Percentiles rank a stretch among this genome's conserved stretches.
phyloP scores from a whole-genome alignment of 2,113 vertebrate species.

The Tragelaphus scriptus region DNA sequence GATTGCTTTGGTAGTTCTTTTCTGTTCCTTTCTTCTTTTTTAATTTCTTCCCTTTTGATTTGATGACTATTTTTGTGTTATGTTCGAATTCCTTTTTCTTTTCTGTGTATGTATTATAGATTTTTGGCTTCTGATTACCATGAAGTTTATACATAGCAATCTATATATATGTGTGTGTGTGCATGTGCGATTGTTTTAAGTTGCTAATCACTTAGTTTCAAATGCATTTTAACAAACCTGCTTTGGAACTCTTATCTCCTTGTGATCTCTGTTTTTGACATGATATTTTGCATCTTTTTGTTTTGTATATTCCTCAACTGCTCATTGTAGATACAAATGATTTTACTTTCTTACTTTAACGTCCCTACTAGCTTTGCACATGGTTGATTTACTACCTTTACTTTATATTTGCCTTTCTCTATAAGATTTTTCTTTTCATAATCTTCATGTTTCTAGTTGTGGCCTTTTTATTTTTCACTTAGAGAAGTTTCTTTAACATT shows the following conservation, averaged over 20 bases:
- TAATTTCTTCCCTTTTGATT: not conserved
- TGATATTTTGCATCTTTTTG: not conserved
- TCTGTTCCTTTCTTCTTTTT: not conserved
- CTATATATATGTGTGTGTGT: not conserved
- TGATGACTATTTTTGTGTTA: not conserved
- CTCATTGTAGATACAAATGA: not conserved
- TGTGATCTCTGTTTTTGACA: not conserved
- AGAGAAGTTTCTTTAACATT: not conserved
- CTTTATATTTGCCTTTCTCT: not conserved
- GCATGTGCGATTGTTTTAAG: not conserved
- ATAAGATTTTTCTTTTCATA: not conserved
- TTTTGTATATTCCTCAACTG: not conserved
- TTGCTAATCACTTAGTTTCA: not conserved
- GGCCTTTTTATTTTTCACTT: not conserved
- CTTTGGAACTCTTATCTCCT: not conserved
- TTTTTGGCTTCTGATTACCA: not conserved
- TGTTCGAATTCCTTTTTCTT: not conserved
- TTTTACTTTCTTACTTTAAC: not conserved
- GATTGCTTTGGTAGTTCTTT: not conserved
- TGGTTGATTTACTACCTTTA: not conserved
- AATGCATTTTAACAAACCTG: not conserved
- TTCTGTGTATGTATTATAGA: not conserved
- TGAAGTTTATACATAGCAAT: not conserved
- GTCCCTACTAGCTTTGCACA: not conserved
- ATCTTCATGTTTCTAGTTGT: not conserved